Base-by-base conservation (phyloP, 2,797 vertebrate genomes). In the Ammospiza maritima region DNA sequence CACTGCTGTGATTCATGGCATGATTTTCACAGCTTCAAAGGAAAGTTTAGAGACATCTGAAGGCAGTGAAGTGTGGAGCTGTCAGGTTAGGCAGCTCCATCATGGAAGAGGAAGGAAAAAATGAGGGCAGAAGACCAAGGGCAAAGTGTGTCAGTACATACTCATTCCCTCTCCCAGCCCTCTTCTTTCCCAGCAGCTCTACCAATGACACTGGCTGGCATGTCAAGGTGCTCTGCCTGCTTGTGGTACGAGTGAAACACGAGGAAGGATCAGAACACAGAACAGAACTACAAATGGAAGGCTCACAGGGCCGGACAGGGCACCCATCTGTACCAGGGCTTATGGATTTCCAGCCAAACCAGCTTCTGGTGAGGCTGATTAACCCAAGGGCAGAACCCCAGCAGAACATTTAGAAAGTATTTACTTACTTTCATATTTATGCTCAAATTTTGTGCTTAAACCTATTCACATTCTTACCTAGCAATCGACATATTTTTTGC, bases 1-100 rank as follows among this genome's bases (percentile, higher is more conserved):
- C 0, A 3, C 58, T 72, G 47, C 73, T 73, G 78, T 95, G 89
- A 94, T 91, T 93, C 93, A 94, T 92, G 73, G 56, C 36, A 53
- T 6, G 26, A 62, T 56, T 80, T 88, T 89, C 73, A 89, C 47
- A 32, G 76, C 85, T 94, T 96, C 94, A 89, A 88, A 96, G 92
- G 86, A 17, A 81, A 73, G 61, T 32, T 81, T 61, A 47, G 66
- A 95, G 89, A 50, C 79, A 84, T 85, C 89, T 81, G 66, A 96
- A 90, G 67, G 91, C 82, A 88, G 42, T 51, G 75, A 62, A 85
- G 56, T 2, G 16, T 69, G 25, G n/a, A 90, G 65, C 62, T 85
- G 75, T 79, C 61, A 74, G 54, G 47, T 65, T 58, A 83, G 67
- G 61, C 32, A 71, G 57, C 42, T 92, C 18, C 57, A 40, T 71